Evolutionary conservation across 2,797 vertebrate genomes (phyloP), one percentile per base, ranked within the genome.

Genomic region (Neosalanx taihuensis): DNA sequence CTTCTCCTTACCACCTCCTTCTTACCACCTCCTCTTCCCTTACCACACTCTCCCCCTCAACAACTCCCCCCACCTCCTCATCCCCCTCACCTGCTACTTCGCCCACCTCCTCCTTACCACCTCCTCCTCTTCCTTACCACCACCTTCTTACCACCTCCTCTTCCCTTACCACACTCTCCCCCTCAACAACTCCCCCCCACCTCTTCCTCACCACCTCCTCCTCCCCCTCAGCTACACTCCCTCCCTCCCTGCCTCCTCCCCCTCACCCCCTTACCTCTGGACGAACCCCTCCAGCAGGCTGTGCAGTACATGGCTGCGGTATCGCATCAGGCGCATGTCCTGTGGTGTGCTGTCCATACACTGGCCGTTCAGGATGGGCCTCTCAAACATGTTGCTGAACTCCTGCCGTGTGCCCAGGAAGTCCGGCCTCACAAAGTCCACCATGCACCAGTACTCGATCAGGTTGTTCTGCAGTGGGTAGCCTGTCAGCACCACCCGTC

Each of bases 391-490:
- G 92, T 99, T 99, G 79, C 97, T 98, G 88, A 99, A 99, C 76
- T 99, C 97, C 88, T 99, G 97, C 70, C 97, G 90, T 0, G 96
- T 94, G 83, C 96, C 97, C 3, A 99, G 91, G 73, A 99, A 99
- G 85, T 99, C 95, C 0, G 97, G 97, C 26, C 97, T 92, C 62
- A 99, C 97, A n/a, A 99, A 99, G 86, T 99, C 97, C 31, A 99
- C 97, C 97, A 99, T 99, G 87, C 97, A 99, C 97, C 97, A 99
- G 84, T 99, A 99, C 83, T 99, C 97, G 0, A 96, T 95, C 73
- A 99, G 93, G 91, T 99, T 99, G 93, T 99, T 99, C 88, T 99
- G 97, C 31, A 99, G 93, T 0, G 97, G 97, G 84, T 99, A 99
- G n/a, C 97, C 97, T 0, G 97, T 98, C 62, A 93, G 82, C 35